Base-by-base conservation (phyloP, 2,888 invertebrate species). In the Caenorhabditis parvicauda region DNA sequence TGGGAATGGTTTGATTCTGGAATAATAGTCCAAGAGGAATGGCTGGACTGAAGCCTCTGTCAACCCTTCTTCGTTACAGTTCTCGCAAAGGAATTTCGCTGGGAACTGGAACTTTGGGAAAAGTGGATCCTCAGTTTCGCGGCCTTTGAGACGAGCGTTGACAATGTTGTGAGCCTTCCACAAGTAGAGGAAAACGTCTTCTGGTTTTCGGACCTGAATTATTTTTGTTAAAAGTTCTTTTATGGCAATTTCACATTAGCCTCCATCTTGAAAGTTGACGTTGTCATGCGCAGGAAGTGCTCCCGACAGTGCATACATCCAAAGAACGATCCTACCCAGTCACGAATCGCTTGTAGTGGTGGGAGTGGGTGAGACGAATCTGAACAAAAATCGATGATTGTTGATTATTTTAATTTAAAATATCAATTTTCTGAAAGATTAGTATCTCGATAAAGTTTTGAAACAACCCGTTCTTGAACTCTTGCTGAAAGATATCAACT, bases 111-210 rank as follows among this genome's bases (percentile, higher is more conserved):
- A 68, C 51, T 96, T 96, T 0, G 90, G 91, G 83, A 89, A 88
- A 54, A 86, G 83, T 0, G 94, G 92, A 84, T 96, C 96, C 19
- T 77, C 56, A 3, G 74, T 74, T 29, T 73, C 72, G 81, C 93
- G 91, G 0, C 91, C 90, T 25, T 89, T 86, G 29, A 98, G 84
- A 70, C 95, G 87, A 62, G 88, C 84, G 82, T 98, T 98, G 0
- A 92, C 95, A 82, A 88, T 80, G 82, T 95, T 95, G 82, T 95
- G 95, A 0, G 91, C 89, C 74, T 86, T 86, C 95, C 95, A 96
- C 4, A 80, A 59, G 59, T 80, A 80, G 47, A 80, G 29, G 50
- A 69, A 78, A 1, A 72, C 70, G 59, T 80, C 79, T 58, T 79
- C 76, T 6, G 70, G 62, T 21, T 59, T 57, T 3, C 58, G 59